Percentiles rank a stretch among this genome's conserved stretches.
phyloP scores from a whole-genome alignment of 2,888 invertebrate genomes.

The Furcula furcula region DNA sequence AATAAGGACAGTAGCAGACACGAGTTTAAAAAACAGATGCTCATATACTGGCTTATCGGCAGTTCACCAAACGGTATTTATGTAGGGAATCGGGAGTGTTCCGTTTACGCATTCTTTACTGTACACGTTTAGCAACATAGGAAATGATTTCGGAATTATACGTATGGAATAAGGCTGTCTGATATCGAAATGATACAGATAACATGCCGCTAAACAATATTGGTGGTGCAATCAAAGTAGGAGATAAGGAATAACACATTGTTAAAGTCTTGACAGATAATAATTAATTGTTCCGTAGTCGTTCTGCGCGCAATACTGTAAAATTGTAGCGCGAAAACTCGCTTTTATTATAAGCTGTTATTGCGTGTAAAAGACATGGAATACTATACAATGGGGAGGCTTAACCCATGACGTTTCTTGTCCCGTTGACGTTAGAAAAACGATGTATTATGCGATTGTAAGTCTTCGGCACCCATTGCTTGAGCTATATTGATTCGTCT shows the following conservation, averaged over 20 bases:
- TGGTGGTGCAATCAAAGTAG: slow-evolving; percentile 14
- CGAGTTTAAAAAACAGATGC: slow-evolving; percentile 59
- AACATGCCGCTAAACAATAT: slow-evolving; percentile 10
- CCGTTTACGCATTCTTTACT: slow-evolving; percentile 33
- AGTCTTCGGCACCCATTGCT: slow-evolving; percentile 1
- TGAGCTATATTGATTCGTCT: neutral
- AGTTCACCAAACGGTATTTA: slow-evolving; percentile 10
- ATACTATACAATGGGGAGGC: slow-evolving; percentile 1
- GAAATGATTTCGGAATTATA: slow-evolving; percentile 25
- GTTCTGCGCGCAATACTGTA: neutral
- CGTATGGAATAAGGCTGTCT: slow-evolving; percentile 6
- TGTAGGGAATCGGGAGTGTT: slow-evolving; percentile 26
- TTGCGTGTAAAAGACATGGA: neutral
- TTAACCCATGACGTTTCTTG: slow-evolving; percentile 1
- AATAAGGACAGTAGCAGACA: slow-evolving; percentile 32
- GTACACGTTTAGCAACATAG: slow-evolving; percentile 36
- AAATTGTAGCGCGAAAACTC: neutral
- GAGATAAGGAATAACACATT: slow-evolving; percentile 9
- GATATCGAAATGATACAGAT: slow-evolving; percentile 15
- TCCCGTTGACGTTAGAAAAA: slow-evolving; percentile 1
- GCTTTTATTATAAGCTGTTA: neutral
- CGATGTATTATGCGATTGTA: neutral
- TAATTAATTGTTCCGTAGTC: neutral
- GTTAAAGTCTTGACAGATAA: neutral
- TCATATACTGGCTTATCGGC: slow-evolving; percentile 39